A percentile compares a stretch with the other conserved stretches of the same genome.
Evolutionary conservation across 2,797 vertebrate species (phyloP).

Genomic region (Cynopterus sphinx): DNA sequence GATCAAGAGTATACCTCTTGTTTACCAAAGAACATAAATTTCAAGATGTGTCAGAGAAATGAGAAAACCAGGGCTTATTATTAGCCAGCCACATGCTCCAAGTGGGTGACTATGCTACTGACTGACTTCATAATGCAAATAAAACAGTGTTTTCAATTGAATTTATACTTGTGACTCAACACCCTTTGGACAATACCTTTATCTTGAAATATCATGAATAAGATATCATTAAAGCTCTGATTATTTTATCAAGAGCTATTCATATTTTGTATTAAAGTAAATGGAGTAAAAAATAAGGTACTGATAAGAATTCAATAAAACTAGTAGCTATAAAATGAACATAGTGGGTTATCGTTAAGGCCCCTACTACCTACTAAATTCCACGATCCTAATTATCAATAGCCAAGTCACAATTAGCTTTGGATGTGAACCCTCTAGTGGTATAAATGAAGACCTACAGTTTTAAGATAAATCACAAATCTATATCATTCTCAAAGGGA

Average conservation of each 20-base stretch:
- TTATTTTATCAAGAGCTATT: slow-evolving; percentile 8
- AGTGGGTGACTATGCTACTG: neutral
- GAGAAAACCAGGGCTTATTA: neutral
- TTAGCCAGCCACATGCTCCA: neutral
- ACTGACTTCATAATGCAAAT: slow-evolving; percentile 21
- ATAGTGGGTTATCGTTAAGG: neutral
- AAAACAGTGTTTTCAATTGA: slow-evolving; percentile 38
- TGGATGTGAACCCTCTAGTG: slow-evolving; percentile 68
- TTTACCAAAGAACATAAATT: slow-evolving; percentile 5
- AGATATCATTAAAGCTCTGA: neutral
- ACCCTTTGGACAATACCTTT: neutral
- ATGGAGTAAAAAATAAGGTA: slow-evolving; percentile 29
- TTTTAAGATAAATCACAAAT: slow-evolving; percentile 3
- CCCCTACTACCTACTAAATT: neutral
- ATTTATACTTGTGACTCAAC: neutral
- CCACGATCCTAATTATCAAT: neutral
- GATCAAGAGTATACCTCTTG: neutral
- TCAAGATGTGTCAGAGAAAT: neutral
- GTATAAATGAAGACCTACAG: slow-evolving; percentile 38
- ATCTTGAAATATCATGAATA: neutral
- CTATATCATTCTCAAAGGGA: neutral
- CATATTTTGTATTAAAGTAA: slow-evolving; percentile 43
- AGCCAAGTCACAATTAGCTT: slow-evolving; percentile 7
- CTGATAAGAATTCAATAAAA: slow-evolving; percentile 19
- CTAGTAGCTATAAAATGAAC: neutral